Percentiles rank a stretch among this genome's conserved stretches.
Conservation (phyloP, 2,797 vertebrate genomes). For the Sylvilagus floridanus region DNA sequence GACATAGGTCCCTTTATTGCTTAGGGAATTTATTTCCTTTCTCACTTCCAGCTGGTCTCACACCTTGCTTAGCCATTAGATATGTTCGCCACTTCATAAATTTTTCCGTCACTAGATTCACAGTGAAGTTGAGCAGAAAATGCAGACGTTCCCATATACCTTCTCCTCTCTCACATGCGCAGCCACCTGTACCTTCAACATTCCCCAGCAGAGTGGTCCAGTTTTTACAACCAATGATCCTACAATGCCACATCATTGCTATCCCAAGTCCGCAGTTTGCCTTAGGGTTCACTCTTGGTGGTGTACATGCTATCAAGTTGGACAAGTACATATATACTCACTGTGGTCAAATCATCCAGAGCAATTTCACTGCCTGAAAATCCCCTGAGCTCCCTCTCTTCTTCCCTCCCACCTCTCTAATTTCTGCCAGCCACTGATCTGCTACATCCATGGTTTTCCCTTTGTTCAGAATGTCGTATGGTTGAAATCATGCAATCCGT, state of each 20-base stretch:
- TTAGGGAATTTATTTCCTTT: neutral
- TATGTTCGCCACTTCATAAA: no score
- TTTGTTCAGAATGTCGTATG: neutral
- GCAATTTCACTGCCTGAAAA: no score
- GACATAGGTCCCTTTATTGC: neutral
- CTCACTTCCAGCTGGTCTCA: neutral
- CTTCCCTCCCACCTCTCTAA: no score
- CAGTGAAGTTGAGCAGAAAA: neutral
- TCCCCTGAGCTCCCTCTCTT: no score
- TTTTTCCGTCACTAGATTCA: neutral
- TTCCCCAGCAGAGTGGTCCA: rapidly evolving
- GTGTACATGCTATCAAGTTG: rapidly evolving
- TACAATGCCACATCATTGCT: rapidly evolving
- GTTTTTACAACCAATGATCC: rapidly evolving
- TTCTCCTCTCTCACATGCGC: rapidly evolving
- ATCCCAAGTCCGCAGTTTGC: neutral
- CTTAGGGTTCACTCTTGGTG: neutral
- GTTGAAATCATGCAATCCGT: neutral
- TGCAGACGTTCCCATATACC: neutral
- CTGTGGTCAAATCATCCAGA: rapidly evolving
- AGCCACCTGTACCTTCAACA: no score
- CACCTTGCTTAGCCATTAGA: neutral
- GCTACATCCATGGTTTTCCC: neutral
- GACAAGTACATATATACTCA: neutral
- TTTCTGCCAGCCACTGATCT: neutral